Conservation (phyloP, 2,888 invertebrate genomes). For the Pycnomerus fuliginosus region DNA sequence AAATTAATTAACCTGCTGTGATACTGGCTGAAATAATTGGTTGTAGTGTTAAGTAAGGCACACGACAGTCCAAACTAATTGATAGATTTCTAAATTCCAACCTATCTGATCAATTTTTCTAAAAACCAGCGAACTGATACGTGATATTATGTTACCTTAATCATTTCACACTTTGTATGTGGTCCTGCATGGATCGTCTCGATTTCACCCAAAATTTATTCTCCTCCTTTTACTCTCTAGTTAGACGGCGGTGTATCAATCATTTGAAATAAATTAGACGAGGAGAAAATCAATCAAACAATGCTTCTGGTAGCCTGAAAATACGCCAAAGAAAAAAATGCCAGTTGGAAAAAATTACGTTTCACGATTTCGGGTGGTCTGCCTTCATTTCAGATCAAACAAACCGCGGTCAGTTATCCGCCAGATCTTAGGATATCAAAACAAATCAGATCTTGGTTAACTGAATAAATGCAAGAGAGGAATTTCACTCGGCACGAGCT, state of each 20-base stretch:
- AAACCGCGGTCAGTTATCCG: slow-evolving; percentile 17
- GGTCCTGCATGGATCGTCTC: slow-evolving; percentile 18
- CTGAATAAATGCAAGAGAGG: slow-evolving; percentile 6
- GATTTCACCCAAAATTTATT: slow-evolving; percentile 5
- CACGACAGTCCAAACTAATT: slow-evolving; percentile 7
- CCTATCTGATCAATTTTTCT: slow-evolving; percentile 7
- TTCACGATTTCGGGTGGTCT: slow-evolving; percentile 23
- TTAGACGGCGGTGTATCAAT: slow-evolving; percentile 12
- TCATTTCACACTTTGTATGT: slow-evolving; percentile 20
- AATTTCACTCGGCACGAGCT: slow-evolving; percentile 8
- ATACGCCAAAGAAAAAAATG: slow-evolving; percentile 6
- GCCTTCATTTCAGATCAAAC: slow-evolving; percentile 21
- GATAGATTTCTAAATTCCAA: slow-evolving; percentile 1
- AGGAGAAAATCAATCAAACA: slow-evolving; percentile 17
- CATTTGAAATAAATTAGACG: slow-evolving; percentile 12
- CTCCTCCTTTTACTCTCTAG: slow-evolving; percentile 5
- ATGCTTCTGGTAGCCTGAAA: slow-evolving; percentile 10
- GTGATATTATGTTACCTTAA: slow-evolving; percentile 16
- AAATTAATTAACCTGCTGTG: slow-evolving; percentile 16
- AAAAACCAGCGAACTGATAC: slow-evolving; percentile 5
- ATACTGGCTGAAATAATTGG: slow-evolving; percentile 8
- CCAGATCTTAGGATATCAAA: slow-evolving; percentile 19
- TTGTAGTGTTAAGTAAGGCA: slow-evolving; percentile 9
- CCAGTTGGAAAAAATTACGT: slow-evolving; percentile 11
- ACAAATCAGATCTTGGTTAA: slow-evolving; percentile 16